phyloP scores from a whole-genome alignment of 2,888 invertebrate genomes.

The Pasiphila rectangulata region DNA sequence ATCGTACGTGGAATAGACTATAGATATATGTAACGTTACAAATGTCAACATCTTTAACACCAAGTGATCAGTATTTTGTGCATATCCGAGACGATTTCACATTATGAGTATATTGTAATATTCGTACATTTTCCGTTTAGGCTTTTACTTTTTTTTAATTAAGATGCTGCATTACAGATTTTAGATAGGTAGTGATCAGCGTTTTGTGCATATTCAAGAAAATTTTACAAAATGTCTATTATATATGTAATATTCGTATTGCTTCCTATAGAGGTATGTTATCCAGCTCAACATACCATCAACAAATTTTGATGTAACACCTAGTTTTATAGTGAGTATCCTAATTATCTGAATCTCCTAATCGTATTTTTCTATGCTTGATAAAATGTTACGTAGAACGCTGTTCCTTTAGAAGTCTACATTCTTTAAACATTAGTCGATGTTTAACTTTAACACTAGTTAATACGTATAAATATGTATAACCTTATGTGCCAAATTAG shows the following conservation, averaged over 20 bases:
- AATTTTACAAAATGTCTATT: too few species aligned
- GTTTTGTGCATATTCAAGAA: too few species aligned
- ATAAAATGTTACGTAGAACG: constrained; percentile 43
- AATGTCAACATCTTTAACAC: too few species aligned
- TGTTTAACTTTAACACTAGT: constrained; percentile 20
- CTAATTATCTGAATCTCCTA: constrained; percentile 34
- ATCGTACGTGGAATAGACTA: too few species aligned
- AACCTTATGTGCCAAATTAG: constrained; percentile 31
- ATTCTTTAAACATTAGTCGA: constrained; percentile 27
- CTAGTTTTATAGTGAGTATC: constrained; percentile 40
- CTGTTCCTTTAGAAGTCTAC: constrained; percentile 30
- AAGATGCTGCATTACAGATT: background rate
- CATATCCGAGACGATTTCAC: too few species aligned
- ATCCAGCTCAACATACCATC: constrained; percentile 54
- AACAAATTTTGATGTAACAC: constrained; percentile 35
- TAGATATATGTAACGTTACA: too few species aligned
- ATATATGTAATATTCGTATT: too few species aligned
- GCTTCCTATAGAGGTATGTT: constrained; percentile 37
- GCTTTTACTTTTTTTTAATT: background rate
- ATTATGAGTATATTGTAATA: too few species aligned
- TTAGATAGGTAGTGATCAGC: too few species aligned
- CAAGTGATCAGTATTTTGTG: too few species aligned
- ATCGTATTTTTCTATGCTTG: constrained; percentile 57
- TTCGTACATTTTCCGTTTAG: too few species aligned
- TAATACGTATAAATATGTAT: constrained; percentile 15